These are phyloP conservation scores for Lepidurus couesii DNA, from an alignment of 1,140 invertebrate species.

Conservation along the genomic window DNA sequence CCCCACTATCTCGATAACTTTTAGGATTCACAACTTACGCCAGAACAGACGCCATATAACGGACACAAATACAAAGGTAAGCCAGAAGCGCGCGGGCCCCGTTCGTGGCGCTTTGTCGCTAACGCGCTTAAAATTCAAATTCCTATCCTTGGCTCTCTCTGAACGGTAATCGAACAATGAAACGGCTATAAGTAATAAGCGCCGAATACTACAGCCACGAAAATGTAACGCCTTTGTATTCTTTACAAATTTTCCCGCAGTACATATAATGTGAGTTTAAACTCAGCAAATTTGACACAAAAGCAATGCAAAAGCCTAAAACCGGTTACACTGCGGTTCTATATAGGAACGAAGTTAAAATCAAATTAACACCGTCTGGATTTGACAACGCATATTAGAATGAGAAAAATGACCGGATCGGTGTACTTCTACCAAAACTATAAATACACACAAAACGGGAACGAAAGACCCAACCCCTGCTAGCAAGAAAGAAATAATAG, in stretches of 20 bases:
- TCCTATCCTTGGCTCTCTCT: background rate
- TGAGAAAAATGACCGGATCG: too few species aligned
- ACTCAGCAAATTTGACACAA: background rate
- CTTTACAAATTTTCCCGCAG: background rate
- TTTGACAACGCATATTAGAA: background rate
- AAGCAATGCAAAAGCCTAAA: background rate
- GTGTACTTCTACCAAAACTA: too few species aligned
- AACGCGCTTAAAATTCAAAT: background rate
- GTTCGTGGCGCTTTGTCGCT: background rate
- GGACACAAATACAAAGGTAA: conserved; percentile 19
- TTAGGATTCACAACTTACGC: background rate
- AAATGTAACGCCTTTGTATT: conserved; percentile 1
- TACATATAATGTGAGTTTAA: background rate
- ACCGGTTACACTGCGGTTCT: background rate
- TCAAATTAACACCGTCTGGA: conserved; percentile 2
- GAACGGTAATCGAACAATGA: background rate
- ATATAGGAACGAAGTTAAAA: background rate
- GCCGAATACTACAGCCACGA: background rate
- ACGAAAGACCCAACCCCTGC: too few species aligned
- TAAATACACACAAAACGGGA: too few species aligned
- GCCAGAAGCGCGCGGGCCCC: background rate
- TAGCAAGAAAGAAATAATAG: too few species aligned
- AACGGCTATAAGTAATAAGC: background rate
- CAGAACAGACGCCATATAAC: conserved; percentile 3
- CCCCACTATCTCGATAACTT: background rate